Conservation (phyloP, 2,797 vertebrate genomes). For the Enteromius viviparus region DNA sequence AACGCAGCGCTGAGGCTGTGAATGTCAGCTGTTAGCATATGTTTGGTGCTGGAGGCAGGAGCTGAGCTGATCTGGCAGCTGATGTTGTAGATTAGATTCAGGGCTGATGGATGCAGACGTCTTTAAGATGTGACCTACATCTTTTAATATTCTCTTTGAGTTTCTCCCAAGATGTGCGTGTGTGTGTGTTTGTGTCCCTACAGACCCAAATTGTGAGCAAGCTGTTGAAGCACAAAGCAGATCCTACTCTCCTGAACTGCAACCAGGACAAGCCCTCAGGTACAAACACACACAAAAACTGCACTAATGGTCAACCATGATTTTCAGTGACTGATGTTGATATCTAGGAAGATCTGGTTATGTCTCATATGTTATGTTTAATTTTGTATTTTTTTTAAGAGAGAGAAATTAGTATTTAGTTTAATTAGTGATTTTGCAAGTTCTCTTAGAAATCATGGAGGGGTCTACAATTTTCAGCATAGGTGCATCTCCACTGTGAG, state of each 20-base stretch:
- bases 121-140: constrained; percentile 56
- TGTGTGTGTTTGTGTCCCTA: constrained; percentile 36
- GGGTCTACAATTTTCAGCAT: too few species aligned
- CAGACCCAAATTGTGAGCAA: constrained; percentile 89
- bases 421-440: too few species aligned
- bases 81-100: constrained; percentile 28
- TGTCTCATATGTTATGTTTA: background rate
- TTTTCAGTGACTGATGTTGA: background rate
- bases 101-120: constrained; percentile 31
- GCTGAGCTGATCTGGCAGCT: constrained; percentile 14
- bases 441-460: too few species aligned
- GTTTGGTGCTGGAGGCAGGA: background rate
- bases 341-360: background rate
- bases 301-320: background rate
- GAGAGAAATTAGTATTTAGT: too few species aligned
- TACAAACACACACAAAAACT: constrained; percentile 60
- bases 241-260: constrained; percentile 89
- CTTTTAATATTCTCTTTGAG: constrained; percentile 55
- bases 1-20: background rate
- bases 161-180: constrained; percentile 32
- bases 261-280: constrained; percentile 93
- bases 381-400: too few species aligned
- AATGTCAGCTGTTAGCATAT: constrained; percentile 18
- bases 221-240: constrained; percentile 84
- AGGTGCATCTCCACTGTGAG: too few species aligned